These are phyloP conservation scores for Eulithis testata DNA, from an alignment of 2,888 invertebrate genomes.

Conservation along the genomic window DNA sequence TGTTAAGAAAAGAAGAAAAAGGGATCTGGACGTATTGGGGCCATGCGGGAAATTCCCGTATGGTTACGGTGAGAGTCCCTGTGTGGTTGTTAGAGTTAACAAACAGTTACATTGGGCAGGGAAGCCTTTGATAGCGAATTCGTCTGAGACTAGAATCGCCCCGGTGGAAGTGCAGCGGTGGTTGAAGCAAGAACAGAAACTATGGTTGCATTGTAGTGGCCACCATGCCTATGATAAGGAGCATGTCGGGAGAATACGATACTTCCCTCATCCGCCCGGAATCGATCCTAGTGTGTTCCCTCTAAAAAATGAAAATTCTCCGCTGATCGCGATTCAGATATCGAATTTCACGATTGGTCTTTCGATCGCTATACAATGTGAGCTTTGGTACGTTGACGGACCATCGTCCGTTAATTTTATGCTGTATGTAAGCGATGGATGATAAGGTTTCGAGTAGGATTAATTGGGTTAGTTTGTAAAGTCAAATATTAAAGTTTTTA, in stretches of 20 bases:
- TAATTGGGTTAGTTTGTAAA: constrained; percentile 27
- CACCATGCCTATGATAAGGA: constrained; percentile 68
- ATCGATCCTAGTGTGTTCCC: constrained; percentile 65
- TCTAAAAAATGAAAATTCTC: constrained; percentile 52
- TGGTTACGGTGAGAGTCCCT: constrained; percentile 70
- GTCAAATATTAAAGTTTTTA: constrained; percentile 27
- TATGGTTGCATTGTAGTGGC: constrained; percentile 71
- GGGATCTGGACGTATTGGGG: constrained; percentile 55
- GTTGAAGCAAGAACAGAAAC: constrained; percentile 53
- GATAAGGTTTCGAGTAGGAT: constrained; percentile 37
- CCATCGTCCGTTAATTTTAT: constrained; percentile 64
- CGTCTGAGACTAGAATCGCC: constrained; percentile 46
- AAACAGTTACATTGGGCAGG: constrained; percentile 67
- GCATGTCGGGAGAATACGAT: constrained; percentile 67
- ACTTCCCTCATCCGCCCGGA: constrained; percentile 74
- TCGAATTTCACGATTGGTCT: constrained; percentile 66
- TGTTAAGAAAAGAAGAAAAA: constrained; percentile 49
- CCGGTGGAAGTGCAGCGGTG: constrained; percentile 61
- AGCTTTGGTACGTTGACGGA: constrained; percentile 69
- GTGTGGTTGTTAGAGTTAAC: constrained; percentile 71
- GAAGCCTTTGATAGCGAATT: constrained; percentile 56
- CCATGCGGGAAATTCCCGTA: constrained; percentile 69
- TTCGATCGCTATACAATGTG: constrained; percentile 68
- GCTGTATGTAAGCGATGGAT: constrained; percentile 61
- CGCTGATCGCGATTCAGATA: constrained; percentile 69